These are phyloP conservation scores for Portunus trituberculatus DNA, from an alignment of 1,140 invertebrate species.

Conservation along the genomic window DNA sequence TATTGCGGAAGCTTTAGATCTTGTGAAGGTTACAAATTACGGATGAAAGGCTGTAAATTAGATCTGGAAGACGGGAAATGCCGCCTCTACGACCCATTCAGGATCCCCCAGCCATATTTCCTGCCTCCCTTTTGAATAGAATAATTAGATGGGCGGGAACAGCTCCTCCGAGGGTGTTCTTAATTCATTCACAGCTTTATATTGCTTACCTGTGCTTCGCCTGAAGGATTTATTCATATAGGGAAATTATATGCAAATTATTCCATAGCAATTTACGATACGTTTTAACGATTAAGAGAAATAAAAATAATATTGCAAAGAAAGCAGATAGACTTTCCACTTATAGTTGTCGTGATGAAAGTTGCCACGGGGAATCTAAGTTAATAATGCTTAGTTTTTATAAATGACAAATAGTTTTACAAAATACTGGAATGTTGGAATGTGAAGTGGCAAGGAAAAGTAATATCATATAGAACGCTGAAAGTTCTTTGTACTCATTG, in stretches of 20 bases:
- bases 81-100: not conserved
- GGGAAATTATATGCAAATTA: not conserved
- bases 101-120: slow-evolving; percentile 8
- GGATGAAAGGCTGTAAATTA: not conserved
- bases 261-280: not conserved
- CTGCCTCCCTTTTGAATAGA: slow-evolving; percentile 10
- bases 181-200: not conserved
- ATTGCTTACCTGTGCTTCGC: not conserved
- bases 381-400: too few species aligned
- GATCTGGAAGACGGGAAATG: not conserved
- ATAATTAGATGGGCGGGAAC: not conserved
- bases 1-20: not conserved
- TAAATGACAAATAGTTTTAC: too few species aligned
- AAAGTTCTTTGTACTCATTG: too few species aligned
- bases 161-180: not conserved
- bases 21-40: not conserved
- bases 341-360: too few species aligned
- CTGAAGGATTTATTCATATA: slow-evolving; percentile 2
- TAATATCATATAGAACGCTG: too few species aligned
- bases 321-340: too few species aligned
- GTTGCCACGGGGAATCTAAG: too few species aligned
- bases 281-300: too few species aligned
- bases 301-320: too few species aligned
- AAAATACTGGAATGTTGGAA: too few species aligned
- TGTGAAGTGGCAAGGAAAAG: too few species aligned